Evolutionary conservation across 2,888 invertebrate species (phyloP), one percentile per base, ranked within the genome.

Genomic region (Scaptomyza reducta): DNA sequence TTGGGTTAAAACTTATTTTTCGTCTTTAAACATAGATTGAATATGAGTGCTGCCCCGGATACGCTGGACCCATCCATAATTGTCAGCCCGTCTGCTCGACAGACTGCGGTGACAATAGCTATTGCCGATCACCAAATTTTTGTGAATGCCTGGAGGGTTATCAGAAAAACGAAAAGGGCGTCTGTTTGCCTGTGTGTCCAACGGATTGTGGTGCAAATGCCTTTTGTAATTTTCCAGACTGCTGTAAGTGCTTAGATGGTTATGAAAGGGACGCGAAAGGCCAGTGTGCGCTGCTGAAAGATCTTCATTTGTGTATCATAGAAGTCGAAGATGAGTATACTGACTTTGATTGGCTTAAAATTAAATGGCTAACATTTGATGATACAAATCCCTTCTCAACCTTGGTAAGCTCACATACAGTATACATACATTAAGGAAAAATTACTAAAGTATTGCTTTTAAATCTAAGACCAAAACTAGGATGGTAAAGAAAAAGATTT

Each of bases 1-100:
- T 27, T 7, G 5, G 22, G 1, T 27, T 6, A 27, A 27, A 27
- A 27, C 27, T 27, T 27, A 5, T 27, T 5, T n/a, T 27, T 27
- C 22, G 22, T 1, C 22, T 22, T 22, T 22, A 22, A 22, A 22
- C 2, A 16, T 6, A 46, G 40, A 10, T 7, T 11, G 18, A 9
- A 4, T 46, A 41, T 10, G n/a, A 29, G 14, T 67, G 68, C 59
- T 67, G 47, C 22, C 9, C 47, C 1, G 68, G 68, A 5, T 67
- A 49, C n/a, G 9, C 13, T 2, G 68, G 68, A 16, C 33, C 38
- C n/a, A 38, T 47, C 2, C 11, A 35, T 1, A 47, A 67, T 18
- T 67, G 59, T 7, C 47, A 44, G 4, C 54, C 69, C 1, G 6
- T 67, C n/a, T 29, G 14, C 27, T 5, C 41, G 6, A 41, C 2